phyloP scores from a whole-genome alignment of 2,797 vertebrate genomes.

The Yasuhikotakia modesta region DNA sequence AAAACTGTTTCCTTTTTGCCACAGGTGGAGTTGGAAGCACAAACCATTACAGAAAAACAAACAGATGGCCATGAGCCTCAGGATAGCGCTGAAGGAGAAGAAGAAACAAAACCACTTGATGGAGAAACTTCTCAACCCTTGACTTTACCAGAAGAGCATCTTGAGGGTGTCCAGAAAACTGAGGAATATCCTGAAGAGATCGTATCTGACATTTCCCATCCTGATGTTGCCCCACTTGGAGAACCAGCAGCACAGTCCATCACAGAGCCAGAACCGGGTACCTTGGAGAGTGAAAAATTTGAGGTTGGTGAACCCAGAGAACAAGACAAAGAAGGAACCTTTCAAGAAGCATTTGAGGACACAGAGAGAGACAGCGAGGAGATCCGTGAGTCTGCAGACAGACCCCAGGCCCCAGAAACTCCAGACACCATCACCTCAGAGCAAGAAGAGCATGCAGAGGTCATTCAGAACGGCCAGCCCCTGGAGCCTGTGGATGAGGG shows the following conservation, averaged over 20 bases:
- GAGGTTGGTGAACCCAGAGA: not conserved
- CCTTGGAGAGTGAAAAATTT: not conserved
- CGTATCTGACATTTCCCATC: constrained; percentile 27
- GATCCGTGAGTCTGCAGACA: constrained; percentile 44
- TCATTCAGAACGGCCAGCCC: constrained; percentile 51
- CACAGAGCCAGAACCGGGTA: constrained; percentile 42
- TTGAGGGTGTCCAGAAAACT: not conserved
- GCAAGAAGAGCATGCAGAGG: constrained; percentile 57
- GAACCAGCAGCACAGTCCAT: not conserved
- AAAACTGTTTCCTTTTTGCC: constrained; percentile 28
- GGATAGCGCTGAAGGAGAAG: constrained; percentile 9
- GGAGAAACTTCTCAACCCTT: constrained; percentile 16
- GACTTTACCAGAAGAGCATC: not conserved
- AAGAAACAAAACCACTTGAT: constrained; percentile 36
- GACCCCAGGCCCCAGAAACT: constrained; percentile 43
- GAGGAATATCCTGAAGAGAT: constrained; percentile 11
- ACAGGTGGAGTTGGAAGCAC: constrained; percentile 67
- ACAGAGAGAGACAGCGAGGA: constrained; percentile 40
- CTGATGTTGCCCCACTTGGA: constrained; percentile 21
- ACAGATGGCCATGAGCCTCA: constrained; percentile 3
- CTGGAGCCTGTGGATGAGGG: constrained; percentile 39
- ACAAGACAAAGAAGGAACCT: constrained; percentile 17
- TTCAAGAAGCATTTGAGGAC: constrained; percentile 52
- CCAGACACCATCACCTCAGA: constrained; percentile 45
- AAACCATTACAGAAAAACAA: constrained; percentile 35